Evolutionary conservation across 1,140 invertebrate genomes (phyloP).

Genomic region (Palaemon carinicauda): DNA sequence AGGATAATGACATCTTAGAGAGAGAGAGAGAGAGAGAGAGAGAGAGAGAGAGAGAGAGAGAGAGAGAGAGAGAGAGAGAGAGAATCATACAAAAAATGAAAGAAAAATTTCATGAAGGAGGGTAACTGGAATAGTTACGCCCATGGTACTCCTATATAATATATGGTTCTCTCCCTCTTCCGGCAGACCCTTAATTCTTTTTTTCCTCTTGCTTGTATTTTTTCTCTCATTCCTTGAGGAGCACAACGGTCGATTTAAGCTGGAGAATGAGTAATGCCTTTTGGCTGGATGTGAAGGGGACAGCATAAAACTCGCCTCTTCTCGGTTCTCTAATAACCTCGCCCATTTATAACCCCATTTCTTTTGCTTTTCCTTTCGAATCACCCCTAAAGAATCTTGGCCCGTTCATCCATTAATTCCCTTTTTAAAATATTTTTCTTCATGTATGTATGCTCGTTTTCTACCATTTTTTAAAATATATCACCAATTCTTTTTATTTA

Average conservation of each 20-base stretch:
- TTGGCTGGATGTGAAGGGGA: not conserved
- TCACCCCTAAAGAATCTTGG: too few species aligned
- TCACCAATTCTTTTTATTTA: too few species aligned
- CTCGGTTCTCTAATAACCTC: not conserved
- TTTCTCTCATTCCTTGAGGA: not conserved
- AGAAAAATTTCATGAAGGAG: not conserved
- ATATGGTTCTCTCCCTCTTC: not conserved
- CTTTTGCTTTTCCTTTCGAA: too few species aligned
- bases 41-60: not conserved
- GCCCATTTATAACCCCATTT: not conserved
- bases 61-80: not conserved
- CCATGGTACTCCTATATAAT: not conserved
- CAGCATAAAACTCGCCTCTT: not conserved
- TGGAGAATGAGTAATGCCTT: slow-evolving; percentile 23
- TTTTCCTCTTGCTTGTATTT: not conserved
- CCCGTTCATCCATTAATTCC: too few species aligned
- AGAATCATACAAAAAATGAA: not conserved
- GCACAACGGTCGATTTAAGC: slow-evolving; percentile 5
- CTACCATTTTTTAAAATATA: too few species aligned
- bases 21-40: not conserved
- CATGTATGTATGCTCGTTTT: too few species aligned
- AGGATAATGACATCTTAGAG: not conserved
- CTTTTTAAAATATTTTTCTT: too few species aligned
- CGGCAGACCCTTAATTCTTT: not conserved
- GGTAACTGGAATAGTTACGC: too few species aligned